Evolutionary conservation across 2,888 invertebrate species (phyloP).

Genomic region (Rugalucina vietnamica): DNA sequence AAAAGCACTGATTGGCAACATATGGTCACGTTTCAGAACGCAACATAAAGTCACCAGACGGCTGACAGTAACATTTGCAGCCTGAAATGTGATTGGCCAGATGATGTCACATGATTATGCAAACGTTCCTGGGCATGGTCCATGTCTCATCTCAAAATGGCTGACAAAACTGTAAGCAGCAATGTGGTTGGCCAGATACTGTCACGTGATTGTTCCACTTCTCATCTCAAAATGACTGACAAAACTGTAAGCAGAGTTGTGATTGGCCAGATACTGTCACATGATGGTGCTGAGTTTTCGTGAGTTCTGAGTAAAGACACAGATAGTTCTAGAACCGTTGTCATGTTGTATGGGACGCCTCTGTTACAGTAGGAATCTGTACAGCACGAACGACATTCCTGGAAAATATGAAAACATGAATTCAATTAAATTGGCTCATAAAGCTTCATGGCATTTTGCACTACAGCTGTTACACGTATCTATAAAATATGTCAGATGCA

Average conservation of each 20-base stretch:
- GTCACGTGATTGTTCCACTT: neutral
- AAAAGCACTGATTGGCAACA: too few species aligned
- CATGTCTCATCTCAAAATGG: neutral
- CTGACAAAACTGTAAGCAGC: neutral
- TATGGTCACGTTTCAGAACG: too few species aligned
- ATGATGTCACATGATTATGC: neutral
- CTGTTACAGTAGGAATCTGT: slow-evolving; percentile 64
- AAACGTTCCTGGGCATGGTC: too few species aligned
- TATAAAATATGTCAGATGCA: too few species aligned
- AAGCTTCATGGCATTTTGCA: too few species aligned
- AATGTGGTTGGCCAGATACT: slow-evolving; percentile 1
- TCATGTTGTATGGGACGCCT: slow-evolving; percentile 43
- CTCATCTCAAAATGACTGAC: neutral
- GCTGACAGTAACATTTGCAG: too few species aligned
- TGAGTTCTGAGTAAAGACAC: slow-evolving; percentile 17
- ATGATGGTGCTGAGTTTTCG: neutral
- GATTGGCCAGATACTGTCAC: neutral
- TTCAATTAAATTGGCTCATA: too few species aligned
- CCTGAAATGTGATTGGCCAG: too few species aligned
- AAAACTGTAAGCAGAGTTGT: neutral
- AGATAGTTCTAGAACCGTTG: slow-evolving; percentile 44
- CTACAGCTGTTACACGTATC: too few species aligned
- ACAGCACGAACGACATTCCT: slow-evolving; percentile 70
- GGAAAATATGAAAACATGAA: slow-evolving; percentile 46
- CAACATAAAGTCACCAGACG: too few species aligned